Base-by-base conservation (phyloP, 2,113 vertebrate species). In the Rhabdomys dilectus region DNA sequence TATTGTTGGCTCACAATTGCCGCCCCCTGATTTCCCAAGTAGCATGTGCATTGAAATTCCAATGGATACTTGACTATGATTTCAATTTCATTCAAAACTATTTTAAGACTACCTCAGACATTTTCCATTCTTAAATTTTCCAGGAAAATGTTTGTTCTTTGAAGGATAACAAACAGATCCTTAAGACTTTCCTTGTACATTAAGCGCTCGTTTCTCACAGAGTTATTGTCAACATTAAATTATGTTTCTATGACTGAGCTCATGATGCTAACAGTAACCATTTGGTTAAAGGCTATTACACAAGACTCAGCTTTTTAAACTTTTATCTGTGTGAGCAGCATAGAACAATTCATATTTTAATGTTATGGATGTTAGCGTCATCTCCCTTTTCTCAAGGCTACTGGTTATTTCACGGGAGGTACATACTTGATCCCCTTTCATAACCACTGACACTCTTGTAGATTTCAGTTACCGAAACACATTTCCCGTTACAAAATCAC, bases 51-150 rank as follows among this genome's bases (percentile, higher is more conserved):
- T 68, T 58, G 73, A 0, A 89, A 9, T n/a, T 89, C 56, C 68
- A 75, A 68, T 70, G 73, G 62, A 29, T 91, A 80, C 66, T 93
- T 95, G 87, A 34, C 48, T 3, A 58, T 70, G 13, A 16, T 66
- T 97, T 73, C 13, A 39, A 24, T 93, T 87, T 56, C 70, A 66
- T 64, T 88, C 56, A 88, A 96, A 95, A 75, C 51, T 94, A 4
- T 53, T 82, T 85, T 64, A 45, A 78, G 21, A 92, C 24, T 39
- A 58, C 60, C 16, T 60, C 66, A 89, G 76, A 58, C 56, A 93
- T 90, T 93, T 96, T 89, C 17, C 7, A 53, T 68, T 96, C 68
- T 68, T 88, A 96, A 58, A 62, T 62, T 96, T 94, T 64, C 91
- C 82, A 0, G 12, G 85, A 64, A 29, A 75, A 11, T 1, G 2